Conservation (phyloP, 2,113 vertebrate species). For the Amblyornis subalaris region DNA sequence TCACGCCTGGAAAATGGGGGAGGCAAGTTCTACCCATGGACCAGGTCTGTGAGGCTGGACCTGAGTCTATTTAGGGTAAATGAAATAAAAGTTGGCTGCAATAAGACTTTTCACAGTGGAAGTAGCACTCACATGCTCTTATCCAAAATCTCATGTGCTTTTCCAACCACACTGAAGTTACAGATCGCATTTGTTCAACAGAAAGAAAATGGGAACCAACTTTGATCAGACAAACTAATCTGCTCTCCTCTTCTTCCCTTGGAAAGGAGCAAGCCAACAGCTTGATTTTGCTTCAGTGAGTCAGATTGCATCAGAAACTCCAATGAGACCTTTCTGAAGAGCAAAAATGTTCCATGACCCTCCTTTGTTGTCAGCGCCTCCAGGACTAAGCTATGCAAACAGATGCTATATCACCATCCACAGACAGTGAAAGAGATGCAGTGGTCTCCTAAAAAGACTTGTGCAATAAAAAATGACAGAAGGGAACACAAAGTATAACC, state of each 20-base stretch:
- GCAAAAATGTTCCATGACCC: background rate
- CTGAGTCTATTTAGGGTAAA: background rate
- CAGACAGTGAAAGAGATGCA: background rate
- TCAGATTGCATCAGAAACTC: background rate
- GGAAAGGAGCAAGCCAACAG: background rate
- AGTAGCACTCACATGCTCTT: fast-evolving
- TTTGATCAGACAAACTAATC: background rate
- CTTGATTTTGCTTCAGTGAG: background rate
- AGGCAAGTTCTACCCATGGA: background rate
- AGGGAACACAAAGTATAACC: background rate
- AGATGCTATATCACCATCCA: background rate
- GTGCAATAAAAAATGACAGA: background rate
- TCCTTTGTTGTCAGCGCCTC: background rate
- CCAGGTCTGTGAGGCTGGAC: background rate
- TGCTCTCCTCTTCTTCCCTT: background rate
- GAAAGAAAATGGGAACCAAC: background rate
- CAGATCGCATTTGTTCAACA: background rate
- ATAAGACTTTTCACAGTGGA: background rate
- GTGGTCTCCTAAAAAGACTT: background rate
- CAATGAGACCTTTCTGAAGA: background rate
- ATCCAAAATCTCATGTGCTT: background rate
- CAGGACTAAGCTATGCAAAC: background rate
- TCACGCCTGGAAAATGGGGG: background rate
- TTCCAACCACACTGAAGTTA: background rate
- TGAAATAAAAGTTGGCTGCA: background rate